Conservation (phyloP, 2,113 vertebrate species). For the Sylvietta virens region DNA sequence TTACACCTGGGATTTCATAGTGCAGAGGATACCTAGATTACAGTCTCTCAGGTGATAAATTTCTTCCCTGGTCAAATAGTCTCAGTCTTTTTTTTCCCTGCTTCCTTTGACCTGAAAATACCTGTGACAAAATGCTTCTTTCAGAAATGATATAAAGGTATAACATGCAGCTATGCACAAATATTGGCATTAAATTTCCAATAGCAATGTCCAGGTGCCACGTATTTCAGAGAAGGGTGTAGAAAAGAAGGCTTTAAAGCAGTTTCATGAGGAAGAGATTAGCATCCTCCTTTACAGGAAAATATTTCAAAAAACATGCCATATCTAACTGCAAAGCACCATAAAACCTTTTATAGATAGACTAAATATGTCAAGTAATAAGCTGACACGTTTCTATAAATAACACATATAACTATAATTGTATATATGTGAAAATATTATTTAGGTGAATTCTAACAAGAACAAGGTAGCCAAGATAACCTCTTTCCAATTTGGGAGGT, state of each 20-base stretch:
- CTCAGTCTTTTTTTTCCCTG: not conserved
- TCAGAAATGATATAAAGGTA: not conserved
- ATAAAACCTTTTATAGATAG: not conserved
- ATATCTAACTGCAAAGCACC: not conserved
- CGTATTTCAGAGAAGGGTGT: not conserved
- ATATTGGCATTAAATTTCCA: not conserved
- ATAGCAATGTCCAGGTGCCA: accelerated
- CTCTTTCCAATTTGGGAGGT: not conserved
- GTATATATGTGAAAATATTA: not conserved
- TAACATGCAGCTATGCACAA: not conserved
- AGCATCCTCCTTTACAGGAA: not conserved
- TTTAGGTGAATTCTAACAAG: not conserved
- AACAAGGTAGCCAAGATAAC: not conserved
- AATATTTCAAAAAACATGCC: not conserved
- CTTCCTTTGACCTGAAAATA: not conserved
- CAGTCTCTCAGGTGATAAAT: not conserved
- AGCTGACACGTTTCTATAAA: not conserved
- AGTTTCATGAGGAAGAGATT: not conserved
- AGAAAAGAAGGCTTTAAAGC: not conserved
- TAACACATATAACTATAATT: not conserved
- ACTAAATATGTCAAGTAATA: not conserved
- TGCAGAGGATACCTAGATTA: not conserved
- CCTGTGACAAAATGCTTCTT: not conserved
- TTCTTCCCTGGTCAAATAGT: not conserved
- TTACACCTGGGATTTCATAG: not conserved